Evolutionary conservation across 2,113 vertebrate species (phyloP).

Genomic region (Labeo catla): DNA sequence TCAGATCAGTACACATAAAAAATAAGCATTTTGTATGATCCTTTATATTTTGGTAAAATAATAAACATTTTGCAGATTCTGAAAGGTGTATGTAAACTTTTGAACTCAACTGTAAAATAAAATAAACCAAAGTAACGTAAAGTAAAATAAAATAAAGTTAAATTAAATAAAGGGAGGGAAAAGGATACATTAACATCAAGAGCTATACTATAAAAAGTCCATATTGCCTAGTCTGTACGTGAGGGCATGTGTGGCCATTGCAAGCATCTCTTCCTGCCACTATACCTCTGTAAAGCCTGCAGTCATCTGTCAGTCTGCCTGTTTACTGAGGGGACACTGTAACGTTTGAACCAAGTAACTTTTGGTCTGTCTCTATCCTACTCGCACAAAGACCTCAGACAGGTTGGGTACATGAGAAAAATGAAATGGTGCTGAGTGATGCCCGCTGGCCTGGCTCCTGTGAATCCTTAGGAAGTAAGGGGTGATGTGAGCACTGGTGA

Average conservation of each 20-base stretch:
- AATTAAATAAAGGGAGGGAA: background rate
- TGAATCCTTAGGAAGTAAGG: background rate
- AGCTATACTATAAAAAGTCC: background rate
- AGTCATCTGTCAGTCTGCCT: constrained; percentile 6
- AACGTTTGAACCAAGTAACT: background rate
- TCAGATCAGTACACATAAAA: no score
- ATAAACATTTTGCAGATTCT: no score
- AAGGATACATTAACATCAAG: background rate
- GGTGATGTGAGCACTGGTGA: background rate
- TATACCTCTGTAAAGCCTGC: no score
- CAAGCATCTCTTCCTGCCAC: background rate
- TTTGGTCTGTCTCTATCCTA: background rate
- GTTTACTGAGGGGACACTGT: background rate
- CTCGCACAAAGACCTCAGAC: background rate
- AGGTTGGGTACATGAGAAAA: background rate
- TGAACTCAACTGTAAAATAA: no score
- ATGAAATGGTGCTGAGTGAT: background rate
- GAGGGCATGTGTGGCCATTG: background rate
- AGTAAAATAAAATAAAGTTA: no score
- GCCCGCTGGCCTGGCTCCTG: background rate
- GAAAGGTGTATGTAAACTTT: no score
- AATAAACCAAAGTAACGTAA: no score
- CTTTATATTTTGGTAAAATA: no score
- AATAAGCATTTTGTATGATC: no score
- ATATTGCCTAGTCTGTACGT: background rate